phyloP scores from a whole-genome alignment of 2,113 vertebrate species.

The Rhegmatorhina hoffmannsi region DNA sequence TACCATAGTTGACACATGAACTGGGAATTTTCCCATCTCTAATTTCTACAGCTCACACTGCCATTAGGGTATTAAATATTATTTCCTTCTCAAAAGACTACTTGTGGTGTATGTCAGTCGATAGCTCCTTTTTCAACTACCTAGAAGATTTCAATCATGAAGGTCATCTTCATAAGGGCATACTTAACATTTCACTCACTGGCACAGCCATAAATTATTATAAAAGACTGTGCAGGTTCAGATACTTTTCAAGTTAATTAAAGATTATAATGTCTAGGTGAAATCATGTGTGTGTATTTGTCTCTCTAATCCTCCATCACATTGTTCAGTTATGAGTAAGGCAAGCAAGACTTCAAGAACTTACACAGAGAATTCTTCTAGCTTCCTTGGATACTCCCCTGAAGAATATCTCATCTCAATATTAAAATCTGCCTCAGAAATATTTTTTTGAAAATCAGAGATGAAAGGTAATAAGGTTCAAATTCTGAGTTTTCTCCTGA shows the following conservation, averaged over 20 bases:
- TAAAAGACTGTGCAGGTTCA: background rate
- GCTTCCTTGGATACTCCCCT: background rate
- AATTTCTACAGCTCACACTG: background rate
- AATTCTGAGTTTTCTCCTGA: background rate
- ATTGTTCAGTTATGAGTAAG: background rate
- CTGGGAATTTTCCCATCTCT: background rate
- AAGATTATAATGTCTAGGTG: background rate
- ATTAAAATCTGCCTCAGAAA: background rate
- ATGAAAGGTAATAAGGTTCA: background rate
- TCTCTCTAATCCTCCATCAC: background rate
- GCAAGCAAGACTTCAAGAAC: background rate
- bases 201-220: background rate
- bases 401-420: background rate
- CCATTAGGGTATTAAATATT: background rate
- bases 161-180: background rate
- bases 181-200: background rate
- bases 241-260: background rate
- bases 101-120: background rate
- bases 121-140: background rate
- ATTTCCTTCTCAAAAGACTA: background rate
- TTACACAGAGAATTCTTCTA: background rate
- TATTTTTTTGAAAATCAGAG: background rate
- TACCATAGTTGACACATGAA: background rate
- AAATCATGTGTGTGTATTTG: background rate
- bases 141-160: background rate